phyloP scores from a whole-genome alignment of 2,888 invertebrate species.

The Proisotoma minuta region DNA sequence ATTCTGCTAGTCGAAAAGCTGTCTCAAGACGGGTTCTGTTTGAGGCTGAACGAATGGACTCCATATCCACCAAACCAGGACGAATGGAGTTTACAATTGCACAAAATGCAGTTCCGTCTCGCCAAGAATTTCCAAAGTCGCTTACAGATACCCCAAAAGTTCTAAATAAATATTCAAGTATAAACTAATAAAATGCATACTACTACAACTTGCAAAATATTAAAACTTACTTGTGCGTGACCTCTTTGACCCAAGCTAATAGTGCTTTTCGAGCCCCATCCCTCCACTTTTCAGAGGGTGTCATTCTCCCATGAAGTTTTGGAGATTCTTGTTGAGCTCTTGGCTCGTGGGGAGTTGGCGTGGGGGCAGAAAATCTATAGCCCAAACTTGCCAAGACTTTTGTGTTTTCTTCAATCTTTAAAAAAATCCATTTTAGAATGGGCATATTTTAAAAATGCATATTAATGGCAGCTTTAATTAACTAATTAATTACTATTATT shows the following conservation, averaged over 20 bases:
- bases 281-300: slow-evolving; percentile 65
- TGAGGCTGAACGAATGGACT: slow-evolving; percentile 69
- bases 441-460: too few species aligned
- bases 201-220: too few species aligned
- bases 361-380: slow-evolving; percentile 38
- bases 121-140: slow-evolving; percentile 90
- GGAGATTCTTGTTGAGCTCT: slow-evolving; percentile 36
- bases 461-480: too few species aligned
- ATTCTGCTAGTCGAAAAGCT: slow-evolving; percentile 89
- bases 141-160: slow-evolving; percentile 80
- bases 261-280: slow-evolving; percentile 86
- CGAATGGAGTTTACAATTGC: slow-evolving; percentile 92
- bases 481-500: too few species aligned
- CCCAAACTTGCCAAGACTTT: slow-evolving; percentile 59
- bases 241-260: slow-evolving; percentile 89
- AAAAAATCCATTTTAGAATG: too few species aligned
- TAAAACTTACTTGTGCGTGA: slow-evolving; percentile 59
- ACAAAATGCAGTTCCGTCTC: slow-evolving; percentile 91
- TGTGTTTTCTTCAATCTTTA: slow-evolving; percentile 90
- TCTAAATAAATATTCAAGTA: slow-evolving; percentile 50
- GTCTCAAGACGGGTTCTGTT: slow-evolving; percentile 82
- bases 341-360: slow-evolving; percentile 30
- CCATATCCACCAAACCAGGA: slow-evolving; percentile 83
- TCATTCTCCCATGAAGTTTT: slow-evolving; percentile 36
- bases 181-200: too few species aligned